Conservation (phyloP, 2,888 invertebrate genomes). For the Omphaloscelis lunosa region DNA sequence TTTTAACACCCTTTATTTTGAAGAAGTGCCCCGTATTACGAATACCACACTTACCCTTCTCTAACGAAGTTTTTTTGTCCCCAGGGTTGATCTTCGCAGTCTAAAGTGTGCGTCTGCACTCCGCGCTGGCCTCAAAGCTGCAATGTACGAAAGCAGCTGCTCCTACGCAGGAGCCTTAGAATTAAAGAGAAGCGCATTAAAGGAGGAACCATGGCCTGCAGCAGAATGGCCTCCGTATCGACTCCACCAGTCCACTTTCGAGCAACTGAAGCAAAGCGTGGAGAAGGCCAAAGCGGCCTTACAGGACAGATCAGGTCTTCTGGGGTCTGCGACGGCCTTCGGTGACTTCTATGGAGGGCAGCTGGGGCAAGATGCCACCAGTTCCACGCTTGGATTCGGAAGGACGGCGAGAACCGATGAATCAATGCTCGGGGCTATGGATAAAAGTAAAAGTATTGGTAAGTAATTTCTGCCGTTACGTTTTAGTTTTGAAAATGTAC, state of each 20-base stretch:
- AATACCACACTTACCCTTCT: background rate
- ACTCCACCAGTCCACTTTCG: conserved; percentile 96
- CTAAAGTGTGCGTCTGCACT: conserved; percentile 86
- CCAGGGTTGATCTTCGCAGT: conserved; percentile 85
- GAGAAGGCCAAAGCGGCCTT: conserved; percentile 97
- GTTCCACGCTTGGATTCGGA: conserved; percentile 82
- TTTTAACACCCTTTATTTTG: background rate
- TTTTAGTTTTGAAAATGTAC: background rate
- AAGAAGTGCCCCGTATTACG: background rate
- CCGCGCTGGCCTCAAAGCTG: conserved; percentile 85
- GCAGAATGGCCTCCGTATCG: conserved; percentile 95
- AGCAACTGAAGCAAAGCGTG: conserved; percentile 96
- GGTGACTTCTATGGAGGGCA: conserved; percentile 92
- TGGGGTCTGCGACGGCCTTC: conserved; percentile 94
- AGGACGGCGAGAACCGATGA: conserved; percentile 84
- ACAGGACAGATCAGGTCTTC: conserved; percentile 93
- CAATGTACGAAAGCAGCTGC: conserved; percentile 98
- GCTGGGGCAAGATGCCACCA: conserved; percentile 83
- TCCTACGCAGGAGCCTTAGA: conserved; percentile 96
- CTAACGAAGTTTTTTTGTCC: conserved; percentile 23
- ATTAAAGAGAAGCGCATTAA: conserved; percentile 92
- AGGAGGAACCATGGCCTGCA: conserved; percentile 91
- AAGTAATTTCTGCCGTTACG: conserved; percentile 63
- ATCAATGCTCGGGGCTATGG: conserved; percentile 85
- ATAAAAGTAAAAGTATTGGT: conserved; percentile 87